Base-by-base conservation (phyloP, 2,113 vertebrate species). In the Sebastes fasciatus region DNA sequence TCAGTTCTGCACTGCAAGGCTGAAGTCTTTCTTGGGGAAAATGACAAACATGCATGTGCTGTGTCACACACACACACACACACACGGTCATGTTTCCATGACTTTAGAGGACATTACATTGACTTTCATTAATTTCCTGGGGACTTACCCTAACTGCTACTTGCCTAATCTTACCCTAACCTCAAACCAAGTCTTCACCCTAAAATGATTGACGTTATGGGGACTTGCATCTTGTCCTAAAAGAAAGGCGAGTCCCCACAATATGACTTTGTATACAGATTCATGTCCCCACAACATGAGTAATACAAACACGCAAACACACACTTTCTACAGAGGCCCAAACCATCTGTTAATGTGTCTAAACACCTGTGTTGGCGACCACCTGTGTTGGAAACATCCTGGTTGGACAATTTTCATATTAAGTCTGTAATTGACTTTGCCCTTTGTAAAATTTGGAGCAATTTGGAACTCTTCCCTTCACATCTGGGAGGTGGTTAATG, bases 301-400 rank as follows among this genome's bases (percentile, higher is more conserved):
- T 34, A 34, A 34, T 34, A 34, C 34, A 34, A 34, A 66, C 58
- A 43, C 61, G 46, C 26, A 55, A 13, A 45, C 67, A 66, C 45
- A 63, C 8, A 26, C 5, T 45, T 43, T 46, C 42, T 23, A 26
- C 70, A 54, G 72, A 62, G 48, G 67, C 61, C 51, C 11, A 74
- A 67, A 63, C 71, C 87, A 85, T 72, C 84, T 90, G 87, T 72
- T 78, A 46, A 26, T 65, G 21, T 87, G 85, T 75, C 48, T 26
- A 65, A 86, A 88, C 92, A 91, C 89, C 87, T 94, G 85, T 48
- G 63, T 66, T 85, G 74, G 7, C 52, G n/a, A 80, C 63, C 80
- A 86, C 87, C 88, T 90, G 79, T 21, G n/a, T 52, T 74, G 55
- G 67, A 80, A 88, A 58, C 84, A 75, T 51, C 40, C 72, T 66